A percentile compares a stretch with the other conserved stretches of the same genome.
These are phyloP conservation scores for Anagrus nilaparvatae DNA, from an alignment of 1,140 invertebrate species.

Conservation along the genomic window DNA sequence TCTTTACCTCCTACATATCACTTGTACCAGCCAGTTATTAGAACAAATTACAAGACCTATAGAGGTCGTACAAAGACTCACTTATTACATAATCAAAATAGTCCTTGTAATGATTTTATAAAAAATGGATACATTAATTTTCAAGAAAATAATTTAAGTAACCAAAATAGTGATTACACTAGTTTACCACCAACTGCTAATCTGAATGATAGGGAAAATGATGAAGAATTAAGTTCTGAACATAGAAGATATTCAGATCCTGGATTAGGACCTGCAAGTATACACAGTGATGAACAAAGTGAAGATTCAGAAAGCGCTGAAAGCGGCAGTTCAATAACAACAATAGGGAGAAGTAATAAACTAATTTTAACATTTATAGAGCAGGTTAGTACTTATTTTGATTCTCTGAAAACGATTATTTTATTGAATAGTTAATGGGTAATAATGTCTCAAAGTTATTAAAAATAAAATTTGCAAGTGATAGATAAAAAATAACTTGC, in stretches of 20 bases:
- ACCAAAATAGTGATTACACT: conserved; percentile 39
- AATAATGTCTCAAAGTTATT: too few relatives aligned
- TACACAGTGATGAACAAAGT: conserved; percentile 25
- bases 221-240: conserved; percentile 32
- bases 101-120: conserved; percentile 19
- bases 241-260: conserved; percentile 46
- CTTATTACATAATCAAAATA: conserved; percentile 16
- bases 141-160: conserved; percentile 32
- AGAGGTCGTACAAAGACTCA: conserved; percentile 21
- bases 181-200: conserved; percentile 43
- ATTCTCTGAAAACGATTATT: not conserved
- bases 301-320: conserved; percentile 37
- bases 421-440: too few relatives aligned
- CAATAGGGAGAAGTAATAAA: conserved; percentile 40
- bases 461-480: too few relatives aligned
- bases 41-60: conserved; percentile 24
- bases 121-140: conserved; percentile 31
- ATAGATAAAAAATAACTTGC: too few relatives aligned
- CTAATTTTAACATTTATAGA: conserved; percentile 41
- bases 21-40: conserved; percentile 28
- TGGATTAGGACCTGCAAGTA: conserved; percentile 42
- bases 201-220: conserved; percentile 26
- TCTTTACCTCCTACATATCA: conserved; percentile 41
- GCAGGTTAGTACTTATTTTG: conserved; percentile 31
- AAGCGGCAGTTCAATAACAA: conserved; percentile 34